phyloP scores from a whole-genome alignment of 2,888 invertebrate species.

The Melikaiella ostensackeni region DNA sequence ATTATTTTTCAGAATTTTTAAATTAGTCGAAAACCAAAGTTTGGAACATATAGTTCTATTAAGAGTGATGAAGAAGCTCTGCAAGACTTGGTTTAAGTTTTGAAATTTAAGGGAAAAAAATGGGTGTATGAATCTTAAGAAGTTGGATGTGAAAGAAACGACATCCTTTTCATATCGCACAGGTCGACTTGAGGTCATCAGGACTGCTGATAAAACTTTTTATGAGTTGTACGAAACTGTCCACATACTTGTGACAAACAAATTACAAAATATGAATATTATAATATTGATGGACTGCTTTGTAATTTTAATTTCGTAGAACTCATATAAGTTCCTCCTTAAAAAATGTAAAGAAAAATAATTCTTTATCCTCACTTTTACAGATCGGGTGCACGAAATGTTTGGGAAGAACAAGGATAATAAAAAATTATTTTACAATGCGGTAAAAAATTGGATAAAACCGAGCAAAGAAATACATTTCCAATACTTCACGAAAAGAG shows the following conservation, averaged over 20 bases:
- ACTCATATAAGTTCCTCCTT: too few relatives aligned
- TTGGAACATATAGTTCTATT: not conserved
- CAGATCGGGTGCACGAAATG: too few relatives aligned
- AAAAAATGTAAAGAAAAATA: too few relatives aligned
- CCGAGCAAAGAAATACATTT: too few relatives aligned
- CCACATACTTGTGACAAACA: not conserved
- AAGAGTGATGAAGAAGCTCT: not conserved
- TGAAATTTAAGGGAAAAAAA: not conserved
- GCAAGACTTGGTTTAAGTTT: not conserved
- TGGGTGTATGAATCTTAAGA: not conserved
- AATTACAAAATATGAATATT: not conserved
- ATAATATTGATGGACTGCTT: not conserved
- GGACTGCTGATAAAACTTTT: conserved; percentile 8
- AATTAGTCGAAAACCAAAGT: not conserved
- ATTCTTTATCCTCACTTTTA: too few relatives aligned
- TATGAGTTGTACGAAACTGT: conserved; percentile 6
- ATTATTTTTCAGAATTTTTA: not conserved
- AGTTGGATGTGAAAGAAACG: not conserved
- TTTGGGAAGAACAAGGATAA: too few relatives aligned
- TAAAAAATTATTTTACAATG: too few relatives aligned
- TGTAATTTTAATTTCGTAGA: too few relatives aligned
- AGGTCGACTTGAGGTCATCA: conserved; percentile 12
- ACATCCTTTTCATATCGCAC: conserved; percentile 13
- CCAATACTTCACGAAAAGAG: too few relatives aligned
- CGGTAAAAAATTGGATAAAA: too few relatives aligned